Evolutionary conservation across 92 coral and sea anemone genomes (phyloP).

Genomic region (Actinernus sp.): DNA sequence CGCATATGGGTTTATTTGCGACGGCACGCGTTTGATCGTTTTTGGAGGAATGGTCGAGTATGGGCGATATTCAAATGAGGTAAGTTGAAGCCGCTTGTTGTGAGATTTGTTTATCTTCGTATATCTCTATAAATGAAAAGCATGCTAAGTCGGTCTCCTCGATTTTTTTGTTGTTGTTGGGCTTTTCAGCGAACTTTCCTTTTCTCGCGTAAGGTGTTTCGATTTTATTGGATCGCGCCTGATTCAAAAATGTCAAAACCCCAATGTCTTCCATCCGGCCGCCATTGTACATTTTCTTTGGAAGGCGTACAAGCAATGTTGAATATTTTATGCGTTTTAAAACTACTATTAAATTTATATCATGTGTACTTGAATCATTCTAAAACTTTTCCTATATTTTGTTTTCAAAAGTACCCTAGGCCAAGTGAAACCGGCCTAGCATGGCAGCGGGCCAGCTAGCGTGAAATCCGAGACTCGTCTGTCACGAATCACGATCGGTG

Average conservation of each 20-base stretch:
- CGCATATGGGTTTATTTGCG: conserved; percentile 98
- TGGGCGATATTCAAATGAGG: conserved; percentile 98
- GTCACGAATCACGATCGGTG: too few relatives aligned
- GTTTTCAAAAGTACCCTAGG: too few relatives aligned
- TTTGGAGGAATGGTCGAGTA: conserved; percentile 99
- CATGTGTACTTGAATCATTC: too few relatives aligned
- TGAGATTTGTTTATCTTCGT: neutral
- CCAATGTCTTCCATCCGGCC: conserved; percentile 32
- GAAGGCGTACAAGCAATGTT: neutral
- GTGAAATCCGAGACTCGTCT: too few relatives aligned
- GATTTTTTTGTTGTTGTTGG: too few relatives aligned
- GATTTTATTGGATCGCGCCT: conserved; percentile 20
- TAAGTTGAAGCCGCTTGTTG: conserved; percentile 25
- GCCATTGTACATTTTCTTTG: conserved; percentile 3
- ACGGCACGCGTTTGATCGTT: conserved; percentile 92
- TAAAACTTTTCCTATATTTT: too few relatives aligned
- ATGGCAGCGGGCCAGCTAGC: too few relatives aligned
- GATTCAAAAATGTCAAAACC: too few relatives aligned
- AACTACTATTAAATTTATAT: too few relatives aligned
- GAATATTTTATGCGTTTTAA: conserved; percentile 8
- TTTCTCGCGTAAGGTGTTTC: conserved; percentile 14
- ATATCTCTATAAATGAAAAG: neutral
- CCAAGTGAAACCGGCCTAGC: too few relatives aligned
- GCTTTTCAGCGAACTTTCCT: conserved; percentile 7
- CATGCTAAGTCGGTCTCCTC: neutral